These are phyloP conservation scores for Chiloscyllium punctatum DNA, from an alignment of 2,797 vertebrate species.

Conservation along the genomic window DNA sequence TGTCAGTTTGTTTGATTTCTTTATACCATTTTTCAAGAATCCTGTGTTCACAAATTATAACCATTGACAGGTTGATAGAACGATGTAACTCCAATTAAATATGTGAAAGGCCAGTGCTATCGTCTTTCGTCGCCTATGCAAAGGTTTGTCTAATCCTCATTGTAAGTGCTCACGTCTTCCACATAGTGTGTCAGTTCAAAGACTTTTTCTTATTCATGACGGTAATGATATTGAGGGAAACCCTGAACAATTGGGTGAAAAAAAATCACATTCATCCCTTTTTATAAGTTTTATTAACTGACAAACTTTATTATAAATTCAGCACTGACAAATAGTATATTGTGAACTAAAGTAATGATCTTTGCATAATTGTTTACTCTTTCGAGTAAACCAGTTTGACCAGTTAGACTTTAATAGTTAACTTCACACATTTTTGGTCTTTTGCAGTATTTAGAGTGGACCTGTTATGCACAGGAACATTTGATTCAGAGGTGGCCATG, in stretches of 20 bases:
- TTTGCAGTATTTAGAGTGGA: slow-evolving; percentile 84
- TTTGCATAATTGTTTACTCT: background rate
- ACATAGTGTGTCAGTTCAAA: too few relatives aligned
- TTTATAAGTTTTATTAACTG: background rate
- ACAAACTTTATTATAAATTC: background rate
- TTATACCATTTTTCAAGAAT: background rate
- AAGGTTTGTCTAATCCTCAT: too few relatives aligned
- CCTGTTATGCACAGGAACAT: slow-evolving; percentile 84
- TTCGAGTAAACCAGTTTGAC: background rate
- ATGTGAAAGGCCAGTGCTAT: too few relatives aligned
- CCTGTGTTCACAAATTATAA: background rate
- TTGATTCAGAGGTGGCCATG: slow-evolving; percentile 83
- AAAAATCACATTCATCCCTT: background rate
- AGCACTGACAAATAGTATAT: background rate
- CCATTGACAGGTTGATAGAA: too few relatives aligned
- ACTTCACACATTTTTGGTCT: slow-evolving; percentile 38
- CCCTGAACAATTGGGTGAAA: too few relatives aligned
- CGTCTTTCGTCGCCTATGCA: too few relatives aligned
- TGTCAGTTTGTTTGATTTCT: background rate
- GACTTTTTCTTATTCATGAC: too few relatives aligned
- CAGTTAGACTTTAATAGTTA: background rate
- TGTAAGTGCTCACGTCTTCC: too few relatives aligned
- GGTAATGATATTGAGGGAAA: too few relatives aligned
- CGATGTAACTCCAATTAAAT: too few relatives aligned
- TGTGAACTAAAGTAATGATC: background rate